phyloP scores from a whole-genome alignment of 2,113 vertebrate genomes.

The Bos indicus region DNA sequence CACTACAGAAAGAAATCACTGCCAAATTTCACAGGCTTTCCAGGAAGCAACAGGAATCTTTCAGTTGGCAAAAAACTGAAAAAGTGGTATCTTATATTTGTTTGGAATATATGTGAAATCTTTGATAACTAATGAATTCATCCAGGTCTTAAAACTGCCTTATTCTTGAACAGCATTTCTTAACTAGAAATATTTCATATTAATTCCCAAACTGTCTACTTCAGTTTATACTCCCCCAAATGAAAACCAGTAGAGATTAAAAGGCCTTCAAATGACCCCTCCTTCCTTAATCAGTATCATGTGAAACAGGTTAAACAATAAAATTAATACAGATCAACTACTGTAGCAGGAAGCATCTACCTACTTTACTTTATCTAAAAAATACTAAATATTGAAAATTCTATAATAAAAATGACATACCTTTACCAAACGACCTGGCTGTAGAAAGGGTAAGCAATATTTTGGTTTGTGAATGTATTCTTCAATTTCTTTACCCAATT shows the following conservation, averaged over 20 bases:
- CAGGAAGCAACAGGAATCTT: not conserved
- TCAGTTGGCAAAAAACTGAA: not conserved
- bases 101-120: not conserved
- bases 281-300: not conserved
- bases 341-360: not conserved
- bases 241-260: slow-evolving; percentile 11
- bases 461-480: slow-evolving; percentile 96
- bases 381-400: not conserved
- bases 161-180: not conserved
- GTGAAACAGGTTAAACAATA: not conserved
- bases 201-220: not conserved
- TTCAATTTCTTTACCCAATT: slow-evolving; percentile 94
- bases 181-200: not conserved
- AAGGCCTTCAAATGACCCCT: not conserved
- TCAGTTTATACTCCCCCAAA: not conserved
- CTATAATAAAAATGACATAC: slow-evolving; percentile 32
- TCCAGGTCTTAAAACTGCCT: not conserved
- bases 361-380: not conserved
- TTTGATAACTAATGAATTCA: not conserved
- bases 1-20: not conserved
- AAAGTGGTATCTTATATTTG: not conserved
- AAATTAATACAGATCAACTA: not conserved
- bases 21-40: not conserved
- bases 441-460: slow-evolving; percentile 96
- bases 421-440: slow-evolving; percentile 94